Conservation (phyloP, 1,140 invertebrate genomes). For the Cyclina sinensis region DNA sequence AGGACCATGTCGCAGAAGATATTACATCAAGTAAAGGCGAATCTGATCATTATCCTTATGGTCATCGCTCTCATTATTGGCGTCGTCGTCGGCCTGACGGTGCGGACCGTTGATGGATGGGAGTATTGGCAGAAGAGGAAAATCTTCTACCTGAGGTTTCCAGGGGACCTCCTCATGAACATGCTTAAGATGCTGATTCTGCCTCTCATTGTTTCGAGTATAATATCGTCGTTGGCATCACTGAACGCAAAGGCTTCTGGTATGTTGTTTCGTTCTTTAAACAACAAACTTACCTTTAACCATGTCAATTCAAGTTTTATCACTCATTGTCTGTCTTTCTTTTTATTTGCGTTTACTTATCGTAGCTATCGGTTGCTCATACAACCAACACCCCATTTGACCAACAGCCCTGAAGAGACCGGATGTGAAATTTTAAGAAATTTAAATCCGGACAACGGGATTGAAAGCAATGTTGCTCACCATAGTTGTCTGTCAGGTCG, state of each 20-base stretch:
- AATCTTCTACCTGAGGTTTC: constrained; percentile 85
- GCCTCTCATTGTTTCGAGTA: constrained; percentile 87
- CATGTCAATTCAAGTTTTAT: not conserved
- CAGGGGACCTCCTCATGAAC: constrained; percentile 87
- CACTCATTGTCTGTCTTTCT: too few relatives aligned
- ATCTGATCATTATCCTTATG: constrained; percentile 86
- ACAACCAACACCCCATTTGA: too few relatives aligned
- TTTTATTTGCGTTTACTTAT: too few relatives aligned
- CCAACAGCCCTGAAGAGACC: too few relatives aligned
- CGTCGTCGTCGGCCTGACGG: constrained; percentile 70
- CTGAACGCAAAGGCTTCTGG: constrained; percentile 80
- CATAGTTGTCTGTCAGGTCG: too few relatives aligned
- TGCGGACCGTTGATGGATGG: constrained; percentile 72
- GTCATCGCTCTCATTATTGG: constrained; percentile 77
- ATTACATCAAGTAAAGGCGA: constrained; percentile 60
- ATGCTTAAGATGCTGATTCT: constrained; percentile 88
- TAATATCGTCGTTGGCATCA: constrained; percentile 83
- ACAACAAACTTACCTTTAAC: too few relatives aligned
- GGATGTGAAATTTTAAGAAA: too few relatives aligned
- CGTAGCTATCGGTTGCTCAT: too few relatives aligned
- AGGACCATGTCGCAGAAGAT: not conserved
- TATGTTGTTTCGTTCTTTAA: constrained; percentile 19
- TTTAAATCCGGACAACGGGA: too few relatives aligned
- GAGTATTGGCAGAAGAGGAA: constrained; percentile 74
- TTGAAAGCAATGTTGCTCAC: too few relatives aligned